Evolutionary conservation across 2,113 vertebrate species (phyloP), one percentile per base, ranked within the genome.

Genomic region (Malurus melanocephalus): DNA sequence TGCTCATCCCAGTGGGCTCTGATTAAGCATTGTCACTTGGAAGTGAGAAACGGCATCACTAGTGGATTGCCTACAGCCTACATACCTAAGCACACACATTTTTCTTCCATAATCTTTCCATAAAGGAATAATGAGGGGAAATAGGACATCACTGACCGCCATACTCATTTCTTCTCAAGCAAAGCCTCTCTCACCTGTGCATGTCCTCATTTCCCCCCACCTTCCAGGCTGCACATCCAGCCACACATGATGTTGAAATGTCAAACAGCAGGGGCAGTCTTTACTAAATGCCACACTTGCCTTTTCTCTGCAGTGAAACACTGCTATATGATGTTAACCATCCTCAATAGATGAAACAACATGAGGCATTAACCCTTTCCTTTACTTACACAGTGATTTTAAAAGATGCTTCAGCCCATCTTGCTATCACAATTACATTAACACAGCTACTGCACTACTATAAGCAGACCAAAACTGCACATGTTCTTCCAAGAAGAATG

Each of bases 261-360:
- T 89, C 88, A 94, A 82, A 57, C 73, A 77, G 56, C 5, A 87
- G n/a, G 42, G 59, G 48, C 51, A 74, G 74, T 52, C 72, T 80
- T 85, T 80, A 93, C 94, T 89, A 95, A 95, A 95, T 62, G 84
- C 74, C 89, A 92, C 4, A 17, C 48, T 93, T 92, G 65, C 92
- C 84, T 93, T 88, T 95, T 33, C 85, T 90, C 83, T 55, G 10
- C 57, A 74, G 32, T 20, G 62, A 73, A 80, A 80, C 30, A 6
- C 35, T 65, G 68, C 78, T 82, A 10, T 35, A 69, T 59, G 80
- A 85, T 79, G 79, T 74, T 85, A 91, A 90, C 49, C 86, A 92
- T 66, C 59, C 55, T 68, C 53, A 88, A 64, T 42, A 84, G 56
- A 89, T 51, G 85, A 91, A n/a, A 33, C 49, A 67, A 57, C n/a